Evolutionary conservation across 2,888 invertebrate genomes (phyloP).

Genomic region (Cataglyphis altisquamis): DNA sequence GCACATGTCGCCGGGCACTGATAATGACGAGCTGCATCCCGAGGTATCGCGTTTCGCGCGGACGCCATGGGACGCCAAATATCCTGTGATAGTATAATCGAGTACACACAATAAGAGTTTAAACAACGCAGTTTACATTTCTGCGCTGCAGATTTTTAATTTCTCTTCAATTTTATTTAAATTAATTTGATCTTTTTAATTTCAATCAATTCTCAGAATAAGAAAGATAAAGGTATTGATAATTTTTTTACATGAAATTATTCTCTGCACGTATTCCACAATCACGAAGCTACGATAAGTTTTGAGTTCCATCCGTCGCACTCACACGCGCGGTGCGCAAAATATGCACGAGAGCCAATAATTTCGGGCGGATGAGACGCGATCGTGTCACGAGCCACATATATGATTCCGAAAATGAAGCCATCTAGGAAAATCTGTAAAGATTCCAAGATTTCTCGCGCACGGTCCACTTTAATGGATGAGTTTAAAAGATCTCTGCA

Average conservation of each 20-base stretch:
- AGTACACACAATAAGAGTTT: neutral
- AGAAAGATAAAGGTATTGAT: neutral
- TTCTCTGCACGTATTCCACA: neutral
- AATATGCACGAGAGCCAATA: constrained; percentile 17
- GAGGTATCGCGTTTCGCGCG: constrained; percentile 38
- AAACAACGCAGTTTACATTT: neutral
- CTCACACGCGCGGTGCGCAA: neutral
- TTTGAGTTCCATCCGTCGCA: constrained; percentile 26
- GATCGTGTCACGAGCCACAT: constrained; percentile 14
- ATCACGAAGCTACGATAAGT: neutral
- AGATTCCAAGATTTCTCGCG: constrained; percentile 1
- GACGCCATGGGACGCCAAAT: constrained; percentile 42
- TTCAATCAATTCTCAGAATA: neutral
- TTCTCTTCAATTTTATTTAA: neutral
- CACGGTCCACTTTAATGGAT: constrained; percentile 50
- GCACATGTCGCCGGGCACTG: constrained; percentile 54
- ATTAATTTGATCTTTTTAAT: neutral
- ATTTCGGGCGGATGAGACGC: constrained; percentile 48
- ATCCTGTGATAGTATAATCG: constrained; percentile 19
- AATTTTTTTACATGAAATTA: neutral
- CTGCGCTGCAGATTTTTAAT: neutral
- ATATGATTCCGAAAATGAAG: constrained; percentile 46
- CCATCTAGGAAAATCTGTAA: constrained; percentile 39
- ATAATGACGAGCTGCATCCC: constrained; percentile 58
- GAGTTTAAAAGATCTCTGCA: constrained; percentile 60